Percentiles rank a stretch among this genome's conserved stretches.
Conservation (phyloP, 2,888 invertebrate species). For the Dolichomitus sp. region DNA sequence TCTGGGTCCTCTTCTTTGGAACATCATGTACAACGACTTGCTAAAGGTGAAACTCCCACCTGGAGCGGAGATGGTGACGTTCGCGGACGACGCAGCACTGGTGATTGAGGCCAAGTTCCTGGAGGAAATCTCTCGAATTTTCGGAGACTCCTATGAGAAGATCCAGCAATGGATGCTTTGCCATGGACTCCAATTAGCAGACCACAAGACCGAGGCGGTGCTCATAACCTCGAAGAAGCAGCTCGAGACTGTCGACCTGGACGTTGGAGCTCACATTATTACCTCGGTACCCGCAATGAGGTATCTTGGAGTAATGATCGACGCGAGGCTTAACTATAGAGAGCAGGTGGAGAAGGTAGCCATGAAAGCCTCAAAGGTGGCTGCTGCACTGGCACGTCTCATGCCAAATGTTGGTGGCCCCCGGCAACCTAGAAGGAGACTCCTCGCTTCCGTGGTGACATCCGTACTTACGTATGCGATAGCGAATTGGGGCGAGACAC, state of each 20-base stretch:
- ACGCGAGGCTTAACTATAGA: constrained; percentile 19
- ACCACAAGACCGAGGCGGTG: background rate
- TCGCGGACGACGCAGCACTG: constrained; percentile 35
- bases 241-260: background rate
- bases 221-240: background rate
- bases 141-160: background rate
- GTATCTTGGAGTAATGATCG: constrained; percentile 66
- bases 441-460: constrained; percentile 53
- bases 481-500: constrained; percentile 31
- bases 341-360: background rate
- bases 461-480: constrained; percentile 50
- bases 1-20: constrained; percentile 57
- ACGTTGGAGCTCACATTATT: constrained; percentile 20
- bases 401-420: background rate
- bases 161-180: background rate
- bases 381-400: background rate
- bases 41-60: background rate
- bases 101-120: background rate
- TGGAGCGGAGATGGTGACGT: constrained; percentile 17
- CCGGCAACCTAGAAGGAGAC: background rate
- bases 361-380: background rate
- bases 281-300: constrained; percentile 48
- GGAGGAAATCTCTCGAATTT: background rate
- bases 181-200: background rate
- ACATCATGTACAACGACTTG: constrained; percentile 46